Base-by-base conservation (phyloP, 2,113 vertebrate species). In the Rana temporaria region DNA sequence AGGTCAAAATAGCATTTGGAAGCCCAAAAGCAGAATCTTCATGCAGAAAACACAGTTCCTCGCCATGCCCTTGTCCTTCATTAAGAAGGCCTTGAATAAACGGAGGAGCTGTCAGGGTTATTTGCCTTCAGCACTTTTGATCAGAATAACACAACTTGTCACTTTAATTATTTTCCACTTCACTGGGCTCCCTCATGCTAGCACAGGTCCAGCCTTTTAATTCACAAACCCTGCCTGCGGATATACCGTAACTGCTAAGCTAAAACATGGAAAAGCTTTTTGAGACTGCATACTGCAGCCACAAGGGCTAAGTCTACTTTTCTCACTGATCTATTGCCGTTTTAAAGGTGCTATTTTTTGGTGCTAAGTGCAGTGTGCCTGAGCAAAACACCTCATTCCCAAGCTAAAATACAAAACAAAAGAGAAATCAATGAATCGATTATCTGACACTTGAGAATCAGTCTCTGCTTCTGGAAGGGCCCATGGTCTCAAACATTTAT, bases 101-200 rank as follows among this genome's bases (percentile, higher is more conserved):
- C 72, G 52, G 67, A 63, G 81, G 81, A 83, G 63, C 81, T 83
- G 81, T 83, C 81, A 83, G 81, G 81, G 81, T 83, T 83, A 83
- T 83, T 83, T 83, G 81, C 81, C 81, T 83, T 83, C 81, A 83
- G 81, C 81, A 76, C 81, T 83, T 76, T 76, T 83, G 81, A 83
- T 83, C 81, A 83, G 81, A 83, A 83, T 83, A 83, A 83, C 72
- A 68, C 71, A 83, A 83, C 81, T 83, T 83, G 81, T 83, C 81
- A 83, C 81, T 83, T 83, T 83, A 83, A 83, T 83, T 83, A 83
- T 76, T 83, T 83, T 83, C 81, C 53, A 76, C 71, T 83, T 83
- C 81, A 83, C 81, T 83, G 75, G 81, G 64, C 68, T 74, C 81
- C 81, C 81, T 42, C 48, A 72, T 76, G 81, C 55, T 60, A 76